Evolutionary conservation across 2,888 invertebrate species (phyloP), one percentile per base, ranked within the genome.

Genomic region (Orchesellides sinensis): DNA sequence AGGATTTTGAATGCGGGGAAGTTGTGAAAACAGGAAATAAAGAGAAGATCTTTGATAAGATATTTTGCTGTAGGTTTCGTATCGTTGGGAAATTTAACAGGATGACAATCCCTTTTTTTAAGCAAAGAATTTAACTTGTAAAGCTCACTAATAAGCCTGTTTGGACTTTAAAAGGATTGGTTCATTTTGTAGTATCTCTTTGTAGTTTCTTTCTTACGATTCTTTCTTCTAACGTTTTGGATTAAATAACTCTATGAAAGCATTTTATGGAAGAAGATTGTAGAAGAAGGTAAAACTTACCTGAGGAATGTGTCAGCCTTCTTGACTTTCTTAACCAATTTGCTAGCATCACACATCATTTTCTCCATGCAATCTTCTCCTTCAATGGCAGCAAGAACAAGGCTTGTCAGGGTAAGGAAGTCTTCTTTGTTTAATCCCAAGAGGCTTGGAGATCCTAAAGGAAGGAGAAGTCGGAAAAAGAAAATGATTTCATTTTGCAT

Each of bases 321-420:
- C 83, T 88, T 88, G 10, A 88, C 87, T 84, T 87, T 88, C 85
- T 88, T 88, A 19, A 88, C 87, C 75, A 88, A 82, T 86, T 87
- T 88, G 40, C 88, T 85, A 49, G 88, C 88, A 82, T 88, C 88
- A 69, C 88, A 88, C 85, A 88, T 84, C 84, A 87, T 86, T 61
- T 88, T 88, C 61, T 88, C 88, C 10, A 87, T 83, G 61, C 88
- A 88, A 49, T 88, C 86, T 70, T 88, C 88, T 74, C 88, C 88
- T 80, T 88, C 88, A 83, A 88, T 87, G 63, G 88, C 88, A 70
- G 87, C 85, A 23, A 88, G 77, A 54, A 88, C 88, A 17, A 88
- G 86, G 70, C 88, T 87, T 54, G 88, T 88, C 59, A 88, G 70
- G 63, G 86, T 87, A 40, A 82, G 77, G 83, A 87, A 88, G 74